These are phyloP conservation scores for Eulimnadia texana DNA, from an alignment of 1,140 invertebrate genomes.

Conservation along the genomic window DNA sequence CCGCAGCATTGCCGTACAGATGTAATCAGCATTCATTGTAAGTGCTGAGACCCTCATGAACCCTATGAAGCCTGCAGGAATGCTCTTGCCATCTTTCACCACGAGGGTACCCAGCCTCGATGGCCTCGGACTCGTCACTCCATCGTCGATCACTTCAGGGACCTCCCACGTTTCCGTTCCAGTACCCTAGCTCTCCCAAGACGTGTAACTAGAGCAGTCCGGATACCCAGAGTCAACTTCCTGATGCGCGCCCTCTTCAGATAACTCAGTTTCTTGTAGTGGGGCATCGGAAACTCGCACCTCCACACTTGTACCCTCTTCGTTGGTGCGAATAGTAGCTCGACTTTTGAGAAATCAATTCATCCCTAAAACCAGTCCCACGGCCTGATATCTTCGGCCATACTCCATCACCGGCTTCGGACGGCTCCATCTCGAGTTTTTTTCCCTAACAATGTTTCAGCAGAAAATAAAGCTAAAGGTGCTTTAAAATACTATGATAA, in stretches of 20 bases:
- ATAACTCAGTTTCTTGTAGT: neutral
- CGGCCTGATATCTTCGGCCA: too few relatives aligned
- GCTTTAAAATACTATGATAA: too few relatives aligned
- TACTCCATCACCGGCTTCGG: too few relatives aligned
- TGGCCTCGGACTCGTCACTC: neutral
- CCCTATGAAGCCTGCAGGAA: neutral
- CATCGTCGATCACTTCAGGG: neutral
- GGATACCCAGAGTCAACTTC: neutral
- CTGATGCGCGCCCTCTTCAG: neutral
- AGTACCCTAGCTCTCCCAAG: slow-evolving; percentile 1
- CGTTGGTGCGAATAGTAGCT: neutral
- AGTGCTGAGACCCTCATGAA: neutral
- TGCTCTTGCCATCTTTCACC: neutral
- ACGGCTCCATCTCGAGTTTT: too few relatives aligned
- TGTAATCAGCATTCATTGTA: neutral
- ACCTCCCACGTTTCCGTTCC: neutral
- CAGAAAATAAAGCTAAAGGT: too few relatives aligned
- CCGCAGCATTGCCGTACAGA: neutral
- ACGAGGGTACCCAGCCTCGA: neutral
- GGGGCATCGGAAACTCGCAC: neutral
- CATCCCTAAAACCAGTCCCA: neutral
- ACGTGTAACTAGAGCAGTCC: too few relatives aligned
- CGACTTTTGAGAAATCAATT: neutral
- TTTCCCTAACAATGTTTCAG: too few relatives aligned
- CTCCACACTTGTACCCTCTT: neutral